These are phyloP conservation scores for Diloba caeruleocephala DNA, from an alignment of 2,888 invertebrate genomes.

Conservation along the genomic window DNA sequence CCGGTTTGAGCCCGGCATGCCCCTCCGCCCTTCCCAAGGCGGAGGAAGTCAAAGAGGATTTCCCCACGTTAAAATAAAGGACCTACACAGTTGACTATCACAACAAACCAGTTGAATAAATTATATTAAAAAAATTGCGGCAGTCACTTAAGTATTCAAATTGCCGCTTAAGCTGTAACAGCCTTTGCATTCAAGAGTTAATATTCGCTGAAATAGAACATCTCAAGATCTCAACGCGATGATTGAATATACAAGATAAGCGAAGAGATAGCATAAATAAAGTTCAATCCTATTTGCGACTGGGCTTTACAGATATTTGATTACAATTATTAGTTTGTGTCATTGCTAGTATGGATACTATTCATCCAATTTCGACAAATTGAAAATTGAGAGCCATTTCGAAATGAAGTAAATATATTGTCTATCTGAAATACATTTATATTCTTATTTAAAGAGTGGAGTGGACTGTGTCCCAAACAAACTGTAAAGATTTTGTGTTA, in stretches of 20 bases:
- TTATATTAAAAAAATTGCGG: too few relatives aligned
- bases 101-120: too few relatives aligned
- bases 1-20: too few relatives aligned
- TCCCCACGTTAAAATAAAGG: too few relatives aligned
- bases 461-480: conserved; percentile 35
- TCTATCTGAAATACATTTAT: conserved; percentile 4
- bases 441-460: conserved; percentile 13
- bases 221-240: background rate
- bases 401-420: conserved; percentile 3
- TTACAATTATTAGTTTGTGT: conserved; percentile 17
- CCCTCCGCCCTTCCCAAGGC: too few relatives aligned
- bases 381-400: conserved; percentile 8
- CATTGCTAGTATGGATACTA: conserved; percentile 20
- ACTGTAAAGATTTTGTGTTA: conserved; percentile 45
- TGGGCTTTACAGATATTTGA: conserved; percentile 15
- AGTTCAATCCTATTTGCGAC: conserved; percentile 9
- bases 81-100: too few relatives aligned
- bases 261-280: conserved; percentile 8
- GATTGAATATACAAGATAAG: conserved; percentile 8
- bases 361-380: conserved; percentile 22
- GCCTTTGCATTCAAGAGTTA: conserved; percentile 29
- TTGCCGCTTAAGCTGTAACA: conserved; percentile 31
- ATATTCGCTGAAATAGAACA: conserved; percentile 19
- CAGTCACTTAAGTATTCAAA: conserved; percentile 41
- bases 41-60: too few relatives aligned